Evolutionary conservation across 2,113 vertebrate species (phyloP).

Genomic region (Toxostoma redivivum): DNA sequence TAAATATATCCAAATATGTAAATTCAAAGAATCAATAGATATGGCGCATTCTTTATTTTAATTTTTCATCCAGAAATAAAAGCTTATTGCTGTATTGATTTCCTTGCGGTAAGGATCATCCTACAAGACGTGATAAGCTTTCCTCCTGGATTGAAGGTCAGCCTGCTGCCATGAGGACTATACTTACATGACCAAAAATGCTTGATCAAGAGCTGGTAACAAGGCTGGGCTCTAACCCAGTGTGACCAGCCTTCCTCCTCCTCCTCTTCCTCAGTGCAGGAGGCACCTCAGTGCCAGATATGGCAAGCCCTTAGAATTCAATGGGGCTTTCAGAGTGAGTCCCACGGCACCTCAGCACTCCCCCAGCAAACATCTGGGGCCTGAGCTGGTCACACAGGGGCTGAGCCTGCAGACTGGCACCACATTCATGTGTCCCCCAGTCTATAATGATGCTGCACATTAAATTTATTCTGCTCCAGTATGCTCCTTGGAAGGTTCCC

Average conservation of each 20-base stretch:
- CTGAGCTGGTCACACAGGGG: fast-evolving
- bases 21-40: constrained; percentile 25
- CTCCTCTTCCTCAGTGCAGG: neutral
- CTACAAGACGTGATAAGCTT: neutral
- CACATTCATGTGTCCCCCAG: neutral
- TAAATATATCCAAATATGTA: neutral
- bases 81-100: neutral
- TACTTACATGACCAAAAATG: neutral
- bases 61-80: neutral
- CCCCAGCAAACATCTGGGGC: neutral
- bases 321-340: neutral
- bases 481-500: neutral
- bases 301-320: fast-evolving
- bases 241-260: neutral
- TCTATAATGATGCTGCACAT: neutral
- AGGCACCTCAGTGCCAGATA: neutral
- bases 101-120: neutral
- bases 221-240: neutral
- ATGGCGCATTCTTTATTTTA: neutral
- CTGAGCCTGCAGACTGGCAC: neutral
- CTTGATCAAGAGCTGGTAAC: neutral
- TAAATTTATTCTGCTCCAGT: neutral
- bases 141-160: neutral
- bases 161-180: neutral
- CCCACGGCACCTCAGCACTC: neutral